Conservation (phyloP, 2,888 invertebrate genomes). For the Melanotus villosus region DNA sequence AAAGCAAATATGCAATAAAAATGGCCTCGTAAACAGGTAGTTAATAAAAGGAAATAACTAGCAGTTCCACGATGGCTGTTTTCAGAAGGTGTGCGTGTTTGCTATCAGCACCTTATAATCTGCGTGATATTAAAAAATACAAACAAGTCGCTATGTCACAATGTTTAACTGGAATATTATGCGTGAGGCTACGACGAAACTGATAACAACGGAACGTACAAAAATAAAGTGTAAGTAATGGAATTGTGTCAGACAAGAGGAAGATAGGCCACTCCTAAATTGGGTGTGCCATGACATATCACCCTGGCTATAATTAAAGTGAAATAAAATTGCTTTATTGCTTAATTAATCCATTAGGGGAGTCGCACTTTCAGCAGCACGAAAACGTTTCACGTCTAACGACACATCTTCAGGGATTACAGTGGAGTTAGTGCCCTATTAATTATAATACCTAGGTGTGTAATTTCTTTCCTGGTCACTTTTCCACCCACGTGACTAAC, state of each 20-base stretch:
- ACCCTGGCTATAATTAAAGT: conserved; percentile 41
- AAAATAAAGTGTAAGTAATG: conserved; percentile 43
- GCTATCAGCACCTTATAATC: conserved; percentile 31
- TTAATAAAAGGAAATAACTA: conserved; percentile 36
- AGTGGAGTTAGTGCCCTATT: conserved; percentile 25
- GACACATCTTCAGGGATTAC: conserved; percentile 37
- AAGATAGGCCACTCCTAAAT: conserved; percentile 44
- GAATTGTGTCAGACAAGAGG: conserved; percentile 33
- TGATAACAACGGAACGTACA: conserved; percentile 20
- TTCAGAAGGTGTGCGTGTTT: conserved; percentile 34
- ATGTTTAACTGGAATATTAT: conserved; percentile 37
- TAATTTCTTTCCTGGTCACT: conserved; percentile 33
- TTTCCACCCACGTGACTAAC: conserved; percentile 10
- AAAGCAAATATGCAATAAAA: conserved; percentile 22
- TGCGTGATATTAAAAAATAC: conserved; percentile 38
- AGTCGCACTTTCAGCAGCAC: conserved; percentile 33
- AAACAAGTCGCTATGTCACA: conserved; percentile 39
- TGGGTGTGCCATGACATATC: conserved; percentile 44
- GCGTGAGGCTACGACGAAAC: conserved; percentile 17
- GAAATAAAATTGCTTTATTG: conserved; percentile 45
- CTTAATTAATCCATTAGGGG: conserved; percentile 45
- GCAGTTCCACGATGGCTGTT: conserved; percentile 20
- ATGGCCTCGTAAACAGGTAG: conserved; percentile 36
- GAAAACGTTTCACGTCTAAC: conserved; percentile 37
- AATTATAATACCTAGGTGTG: conserved; percentile 37